Percentiles rank a stretch among this genome's conserved stretches.
Evolutionary conservation across 2,888 invertebrate species (phyloP).

Genomic region (Heliconius ismenius): DNA sequence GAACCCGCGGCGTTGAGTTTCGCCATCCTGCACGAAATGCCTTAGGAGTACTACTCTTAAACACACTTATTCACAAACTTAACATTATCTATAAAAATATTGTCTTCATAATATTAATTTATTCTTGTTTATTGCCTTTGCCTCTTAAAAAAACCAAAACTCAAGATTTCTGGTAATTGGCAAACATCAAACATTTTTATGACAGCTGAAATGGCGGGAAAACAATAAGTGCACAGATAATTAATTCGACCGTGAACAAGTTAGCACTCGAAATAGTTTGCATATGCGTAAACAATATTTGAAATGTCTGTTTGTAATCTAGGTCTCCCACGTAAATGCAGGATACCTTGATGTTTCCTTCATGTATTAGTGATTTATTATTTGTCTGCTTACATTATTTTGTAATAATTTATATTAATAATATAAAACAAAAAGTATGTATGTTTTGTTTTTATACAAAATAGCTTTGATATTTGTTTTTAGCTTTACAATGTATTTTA

Average conservation of each 20-base stretch:
- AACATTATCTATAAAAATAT: background rate
- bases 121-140: background rate
- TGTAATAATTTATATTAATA: conserved; percentile 14
- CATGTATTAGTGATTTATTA: conserved; percentile 10
- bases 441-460: too few species aligned
- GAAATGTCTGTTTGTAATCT: conserved; percentile 22
- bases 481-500: too few species aligned
- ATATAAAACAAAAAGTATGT: background rate
- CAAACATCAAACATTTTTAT: conserved; percentile 23
- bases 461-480: too few species aligned
- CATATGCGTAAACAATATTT: conserved; percentile 29
- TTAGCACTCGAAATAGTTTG: conserved; percentile 33
- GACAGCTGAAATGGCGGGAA: conserved; percentile 35
- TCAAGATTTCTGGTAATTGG: background rate
- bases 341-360: conserved; percentile 21
- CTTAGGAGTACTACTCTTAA: background rate
- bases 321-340: conserved; percentile 21
- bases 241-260: conserved; percentile 22
- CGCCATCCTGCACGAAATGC: too few species aligned
- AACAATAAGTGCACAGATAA: conserved; percentile 40
- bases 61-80: background rate
- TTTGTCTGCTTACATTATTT: background rate
- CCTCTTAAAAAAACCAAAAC: conserved; percentile 8
- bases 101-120: background rate
- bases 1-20: too few species aligned